These are phyloP conservation scores for Orcinus orca DNA, from an alignment of 2,113 vertebrate genomes.

Conservation along the genomic window DNA sequence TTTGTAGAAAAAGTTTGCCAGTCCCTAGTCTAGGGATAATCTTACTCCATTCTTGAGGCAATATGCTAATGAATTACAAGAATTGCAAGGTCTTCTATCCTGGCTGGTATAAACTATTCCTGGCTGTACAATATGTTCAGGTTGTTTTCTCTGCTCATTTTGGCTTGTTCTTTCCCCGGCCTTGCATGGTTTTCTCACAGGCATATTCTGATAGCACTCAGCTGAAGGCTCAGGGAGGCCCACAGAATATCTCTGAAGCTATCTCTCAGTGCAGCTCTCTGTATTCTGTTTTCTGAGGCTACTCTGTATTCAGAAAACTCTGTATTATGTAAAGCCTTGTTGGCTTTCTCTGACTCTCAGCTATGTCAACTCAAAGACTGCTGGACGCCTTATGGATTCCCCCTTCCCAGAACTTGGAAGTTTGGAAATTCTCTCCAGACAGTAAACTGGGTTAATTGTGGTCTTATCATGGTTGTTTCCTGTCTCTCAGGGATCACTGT, in stretches of 20 bases:
- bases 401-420: neutral
- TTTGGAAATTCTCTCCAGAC: neutral
- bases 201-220: neutral
- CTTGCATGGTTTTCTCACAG: neutral
- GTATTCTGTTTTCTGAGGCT: neutral
- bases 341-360: neutral
- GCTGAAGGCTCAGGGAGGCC: neutral
- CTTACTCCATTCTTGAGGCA: neutral
- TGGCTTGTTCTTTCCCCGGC: neutral
- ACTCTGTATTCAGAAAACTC: neutral
- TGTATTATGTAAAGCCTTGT: neutral
- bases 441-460: neutral
- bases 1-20: neutral
- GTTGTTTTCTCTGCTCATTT: neutral
- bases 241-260: neutral
- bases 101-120: neutral
- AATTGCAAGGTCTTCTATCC: neutral
- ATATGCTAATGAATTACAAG: neutral
- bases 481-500: neutral
- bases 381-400: neutral
- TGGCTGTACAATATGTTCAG: neutral
- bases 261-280: neutral
- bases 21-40: neutral
- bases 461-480: neutral
- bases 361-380: neutral